A percentile compares a stretch with the other conserved stretches of the same genome.
Conservation (phyloP, 1,140 invertebrate genomes). For the Hirudo medicinalis region DNA sequence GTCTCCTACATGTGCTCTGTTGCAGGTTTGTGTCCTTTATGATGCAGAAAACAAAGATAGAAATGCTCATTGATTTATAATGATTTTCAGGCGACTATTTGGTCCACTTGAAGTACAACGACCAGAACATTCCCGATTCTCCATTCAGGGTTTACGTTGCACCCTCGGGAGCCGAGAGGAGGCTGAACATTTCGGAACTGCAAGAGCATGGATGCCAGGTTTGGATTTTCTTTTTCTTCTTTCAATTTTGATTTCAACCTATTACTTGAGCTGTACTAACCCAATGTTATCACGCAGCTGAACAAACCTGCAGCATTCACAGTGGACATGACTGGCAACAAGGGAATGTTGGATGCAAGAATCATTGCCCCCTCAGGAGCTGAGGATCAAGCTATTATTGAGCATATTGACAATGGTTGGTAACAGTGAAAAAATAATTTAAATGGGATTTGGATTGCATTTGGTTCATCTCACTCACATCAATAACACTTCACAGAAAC, state of each 20-base stretch:
- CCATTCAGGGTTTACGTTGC: constrained; percentile 89
- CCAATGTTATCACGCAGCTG: constrained; percentile 33
- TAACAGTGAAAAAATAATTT: neutral
- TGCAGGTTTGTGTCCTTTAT: constrained; percentile 50
- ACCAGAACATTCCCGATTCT: constrained; percentile 93
- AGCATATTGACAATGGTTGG: constrained; percentile 74
- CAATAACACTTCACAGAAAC: constrained; percentile 34
- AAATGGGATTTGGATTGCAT: neutral
- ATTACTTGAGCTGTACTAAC: neutral
- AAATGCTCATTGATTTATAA: neutral
- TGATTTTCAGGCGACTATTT: constrained; percentile 74
- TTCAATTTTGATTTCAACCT: neutral
- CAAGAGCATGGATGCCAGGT: constrained; percentile 58
- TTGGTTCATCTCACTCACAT: constrained; percentile 8
- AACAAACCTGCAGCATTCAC: constrained; percentile 88
- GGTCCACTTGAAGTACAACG: constrained; percentile 92
- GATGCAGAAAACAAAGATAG: neutral
- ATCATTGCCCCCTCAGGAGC: constrained; percentile 71
- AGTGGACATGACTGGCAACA: constrained; percentile 83
- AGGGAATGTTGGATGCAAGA: constrained; percentile 72
- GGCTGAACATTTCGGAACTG: constrained; percentile 57
- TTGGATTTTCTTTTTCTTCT: neutral
- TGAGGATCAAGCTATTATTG: constrained; percentile 90
- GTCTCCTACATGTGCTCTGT: constrained; percentile 79
- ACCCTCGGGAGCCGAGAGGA: constrained; percentile 79